These are phyloP conservation scores for Hirtodrosophila alboralis DNA, from an alignment of 2,888 invertebrate genomes.

Conservation along the genomic window DNA sequence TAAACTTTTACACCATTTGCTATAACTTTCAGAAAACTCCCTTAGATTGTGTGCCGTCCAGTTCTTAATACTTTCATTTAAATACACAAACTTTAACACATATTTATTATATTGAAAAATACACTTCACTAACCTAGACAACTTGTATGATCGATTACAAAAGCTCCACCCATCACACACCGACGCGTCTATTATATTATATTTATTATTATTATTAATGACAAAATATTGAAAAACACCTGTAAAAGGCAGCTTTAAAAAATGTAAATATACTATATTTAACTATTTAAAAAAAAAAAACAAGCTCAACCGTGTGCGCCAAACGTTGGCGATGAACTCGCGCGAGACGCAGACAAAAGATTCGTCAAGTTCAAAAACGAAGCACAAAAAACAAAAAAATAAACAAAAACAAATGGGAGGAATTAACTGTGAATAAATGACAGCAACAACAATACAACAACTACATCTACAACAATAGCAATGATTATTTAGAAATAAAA, in stretches of 20 bases:
- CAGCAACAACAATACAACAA: slow-evolving; percentile 25
- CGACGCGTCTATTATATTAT: slow-evolving; percentile 11
- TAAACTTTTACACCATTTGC: no score
- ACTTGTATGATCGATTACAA: slow-evolving; percentile 9
- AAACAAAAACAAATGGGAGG: slow-evolving; percentile 36
- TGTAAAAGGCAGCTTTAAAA: slow-evolving; percentile 1
- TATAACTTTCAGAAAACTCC: no score
- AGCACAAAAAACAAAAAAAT: no score
- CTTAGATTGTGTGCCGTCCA: no score
- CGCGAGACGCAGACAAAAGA: slow-evolving; percentile 43
- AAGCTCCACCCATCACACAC: slow-evolving; percentile 32
- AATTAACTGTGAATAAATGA: slow-evolving; percentile 52
- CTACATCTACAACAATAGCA: slow-evolving; percentile 18
- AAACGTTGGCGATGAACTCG: slow-evolving; percentile 58
- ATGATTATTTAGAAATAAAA: slow-evolving; percentile 13
- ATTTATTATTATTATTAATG: slow-evolving; percentile 21
- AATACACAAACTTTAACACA: background rate
- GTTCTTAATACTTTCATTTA: background rate
- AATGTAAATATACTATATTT: no score
- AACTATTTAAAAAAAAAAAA: slow-evolving; percentile 21
- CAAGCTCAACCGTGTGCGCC: slow-evolving; percentile 49
- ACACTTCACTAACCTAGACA: slow-evolving; percentile 21
- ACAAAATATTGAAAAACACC: slow-evolving; percentile 18
- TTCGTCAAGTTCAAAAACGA: slow-evolving; percentile 39
- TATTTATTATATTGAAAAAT: no score